Base-by-base conservation (phyloP, 2,888 invertebrate genomes). In the Malachius bipustulatus region DNA sequence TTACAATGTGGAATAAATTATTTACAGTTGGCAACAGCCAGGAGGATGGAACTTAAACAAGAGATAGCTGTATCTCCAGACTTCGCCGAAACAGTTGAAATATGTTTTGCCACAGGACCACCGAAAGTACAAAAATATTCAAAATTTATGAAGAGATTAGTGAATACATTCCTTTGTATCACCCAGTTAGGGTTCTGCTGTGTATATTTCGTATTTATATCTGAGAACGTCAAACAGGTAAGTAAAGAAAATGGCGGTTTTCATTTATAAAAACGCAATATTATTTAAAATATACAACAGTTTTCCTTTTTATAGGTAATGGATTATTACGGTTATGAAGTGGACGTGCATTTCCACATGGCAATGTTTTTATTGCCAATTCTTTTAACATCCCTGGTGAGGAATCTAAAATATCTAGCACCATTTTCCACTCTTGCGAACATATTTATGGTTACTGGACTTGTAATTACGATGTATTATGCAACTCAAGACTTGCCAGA, bases 101-200 rank as follows among this genome's bases (percentile, higher is more conserved):
- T 81, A 40, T 81, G 82, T 46, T 89, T 93, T 55, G 72, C 72
- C 40, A 73, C 75, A 32, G 89, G 90, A 1, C 85, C 88, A 0
- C 57, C 64, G 1, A 57, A 62, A 16, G 53, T 81, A n/a, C 68
- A 77, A 27, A 66, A 65, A 14, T 69, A 76, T 51, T 73, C 83
- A 0, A 63, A 62, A 16, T 51, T 64, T 4, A 79, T 82, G 71
- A 76, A 77, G 64, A 68, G 66, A 16, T 51, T 77, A 37, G 85
- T 94, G 41, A 89, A 93, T 62, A 53, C 75, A 9, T 93, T 93
- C 65, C 74, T 97, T 35, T 85, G 90, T 60, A 69, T 93, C 37
- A 96, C 96, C n/a, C 97, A 97, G 65, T 69, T 97, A 41, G 97
- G 97, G 40, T 96, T 97, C 66, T 97, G 97, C 63, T 94, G 93